Percentiles rank a stretch among this genome's conserved stretches.
These are phyloP conservation scores for Drosophila algonquin DNA, from an alignment of 2,888 invertebrate species.

Conservation along the genomic window DNA sequence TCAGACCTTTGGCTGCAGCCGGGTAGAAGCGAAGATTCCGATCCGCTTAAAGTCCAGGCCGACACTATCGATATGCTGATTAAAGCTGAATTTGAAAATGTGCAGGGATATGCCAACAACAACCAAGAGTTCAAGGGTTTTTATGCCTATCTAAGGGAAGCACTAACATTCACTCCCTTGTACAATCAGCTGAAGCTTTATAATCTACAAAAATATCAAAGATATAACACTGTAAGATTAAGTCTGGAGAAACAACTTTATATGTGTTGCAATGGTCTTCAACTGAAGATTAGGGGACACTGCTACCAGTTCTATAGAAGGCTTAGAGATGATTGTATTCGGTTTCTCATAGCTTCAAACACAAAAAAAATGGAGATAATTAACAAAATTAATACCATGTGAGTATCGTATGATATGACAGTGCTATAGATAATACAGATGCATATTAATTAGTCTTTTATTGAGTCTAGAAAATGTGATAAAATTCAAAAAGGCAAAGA, in stretches of 20 bases:
- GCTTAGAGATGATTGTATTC: neutral
- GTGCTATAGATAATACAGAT: neutral
- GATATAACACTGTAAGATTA: neutral
- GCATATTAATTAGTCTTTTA: neutral
- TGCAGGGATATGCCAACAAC: neutral
- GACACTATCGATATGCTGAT: neutral
- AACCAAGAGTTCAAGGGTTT: neutral
- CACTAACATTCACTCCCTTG: accelerated
- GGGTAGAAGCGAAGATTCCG: neutral
- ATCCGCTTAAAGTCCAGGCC: neutral
- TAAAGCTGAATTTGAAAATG: neutral
- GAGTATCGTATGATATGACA: neutral
- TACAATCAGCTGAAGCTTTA: neutral
- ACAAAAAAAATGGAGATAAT: accelerated
- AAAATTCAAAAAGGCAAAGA: neutral
- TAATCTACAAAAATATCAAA: neutral
- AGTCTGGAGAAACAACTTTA: neutral
- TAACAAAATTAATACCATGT: neutral
- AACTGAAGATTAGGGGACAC: neutral
- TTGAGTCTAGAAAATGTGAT: neutral
- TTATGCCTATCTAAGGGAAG: neutral
- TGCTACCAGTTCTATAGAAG: neutral
- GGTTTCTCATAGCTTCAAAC: neutral
- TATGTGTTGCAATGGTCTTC: neutral
- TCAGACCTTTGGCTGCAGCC: neutral